Base-by-base conservation (phyloP, 2,113 vertebrate species). In the Edolisoma coerulescens region DNA sequence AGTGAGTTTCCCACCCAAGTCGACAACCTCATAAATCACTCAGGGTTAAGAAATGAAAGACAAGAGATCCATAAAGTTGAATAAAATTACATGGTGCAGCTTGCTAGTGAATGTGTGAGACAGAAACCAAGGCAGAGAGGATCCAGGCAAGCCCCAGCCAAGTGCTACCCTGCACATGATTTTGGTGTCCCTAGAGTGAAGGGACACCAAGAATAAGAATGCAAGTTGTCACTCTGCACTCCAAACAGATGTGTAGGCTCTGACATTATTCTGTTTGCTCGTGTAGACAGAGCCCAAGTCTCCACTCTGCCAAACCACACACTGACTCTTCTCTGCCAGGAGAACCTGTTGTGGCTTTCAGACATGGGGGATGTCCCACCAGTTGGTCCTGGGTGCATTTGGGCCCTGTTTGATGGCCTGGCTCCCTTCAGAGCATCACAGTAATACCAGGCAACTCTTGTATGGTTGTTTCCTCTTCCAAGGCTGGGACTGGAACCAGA, bases 401-500 rank as follows among this genome's bases (percentile, higher is more conserved):
- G 54, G 19, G 33, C 54, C 20, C 54, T 59, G 11, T 30, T 30
- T 75, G 33, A 30, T 59, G 33, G 71, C 37, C 26, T 59, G 42
- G 54, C 54, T 45, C 19, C 26, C 54, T 64, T 78, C 42, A n/a
- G 33, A 78, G 50, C 35, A 57, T 52, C 42, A 30, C 33, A 30
- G 44, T 5, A 10, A n/a, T n/a, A n/a, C n/a, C n/a, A 17, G 23
- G 7, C 0, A 2, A 8, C 19, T 50, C 33, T 50, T 39, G 19
- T 28, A 2, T 17, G 27, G 27, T 15, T 64, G 19, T 78, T 59
- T 18, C 13, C n/a, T 53, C 1, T 0, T 53, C 28, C 28, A 74
- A 74, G 60, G n/a, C 47, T 61, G 35, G 35, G 45, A 33, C 30
- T 42, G 45, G 53, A 74, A 74, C 10, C 11, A 54, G 82, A 20